Conservation (phyloP, 2,113 vertebrate genomes). For the Mirza zaza region DNA sequence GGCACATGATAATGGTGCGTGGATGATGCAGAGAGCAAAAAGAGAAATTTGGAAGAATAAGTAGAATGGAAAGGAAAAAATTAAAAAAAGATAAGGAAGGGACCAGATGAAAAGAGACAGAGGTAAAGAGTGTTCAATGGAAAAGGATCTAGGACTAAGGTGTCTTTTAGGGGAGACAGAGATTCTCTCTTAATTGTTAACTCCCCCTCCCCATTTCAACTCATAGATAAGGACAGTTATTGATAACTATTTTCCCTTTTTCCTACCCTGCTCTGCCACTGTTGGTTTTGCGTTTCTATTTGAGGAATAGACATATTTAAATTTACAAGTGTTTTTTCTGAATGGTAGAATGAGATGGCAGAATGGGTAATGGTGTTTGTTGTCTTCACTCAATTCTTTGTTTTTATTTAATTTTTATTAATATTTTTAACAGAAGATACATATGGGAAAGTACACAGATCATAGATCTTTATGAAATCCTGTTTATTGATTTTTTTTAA, state of each 20-base stretch:
- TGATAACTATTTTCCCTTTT: not conserved
- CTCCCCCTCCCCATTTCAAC: not conserved
- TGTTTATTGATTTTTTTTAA: not conserved
- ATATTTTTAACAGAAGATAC: constrained; percentile 11
- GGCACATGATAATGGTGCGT: constrained; percentile 30
- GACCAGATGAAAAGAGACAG: not conserved
- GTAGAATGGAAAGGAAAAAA: not conserved
- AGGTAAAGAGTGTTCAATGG: not conserved
- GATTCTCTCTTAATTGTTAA: not conserved
- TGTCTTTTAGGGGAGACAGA: not conserved
- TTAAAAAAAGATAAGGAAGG: not conserved
- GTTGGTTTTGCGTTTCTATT: not conserved
- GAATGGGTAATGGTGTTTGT: not conserved
- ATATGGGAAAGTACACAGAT: not conserved
- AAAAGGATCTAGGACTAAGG: not conserved
- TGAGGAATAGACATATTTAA: not conserved
- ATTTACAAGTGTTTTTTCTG: not conserved
- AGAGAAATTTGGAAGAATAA: constrained; percentile 25
- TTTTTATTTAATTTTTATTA: constrained; percentile 23
- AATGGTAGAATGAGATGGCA: not conserved
- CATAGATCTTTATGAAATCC: not conserved
- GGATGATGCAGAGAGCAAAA: constrained; percentile 31
- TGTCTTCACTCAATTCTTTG: not conserved
- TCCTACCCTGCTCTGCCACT: not conserved
- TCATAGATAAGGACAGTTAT: not conserved